Percentiles rank a stretch among this genome's conserved stretches.
phyloP scores from a whole-genome alignment of 2,888 invertebrate genomes.

The Tipula vernalis region DNA sequence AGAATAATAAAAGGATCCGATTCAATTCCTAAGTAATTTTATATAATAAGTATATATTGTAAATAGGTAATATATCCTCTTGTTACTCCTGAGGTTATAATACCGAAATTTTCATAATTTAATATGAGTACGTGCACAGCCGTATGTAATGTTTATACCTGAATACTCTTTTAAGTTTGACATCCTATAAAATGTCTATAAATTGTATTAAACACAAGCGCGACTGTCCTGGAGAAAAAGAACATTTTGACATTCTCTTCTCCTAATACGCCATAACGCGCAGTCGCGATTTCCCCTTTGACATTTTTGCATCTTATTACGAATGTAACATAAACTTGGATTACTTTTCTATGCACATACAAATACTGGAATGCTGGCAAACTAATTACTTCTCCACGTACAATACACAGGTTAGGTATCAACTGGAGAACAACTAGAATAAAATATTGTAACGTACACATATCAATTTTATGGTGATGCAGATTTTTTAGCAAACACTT shows the following conservation, averaged over 20 bases:
- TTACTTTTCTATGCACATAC: background rate
- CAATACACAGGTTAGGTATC: background rate
- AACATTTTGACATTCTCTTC: background rate
- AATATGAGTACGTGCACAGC: too few species aligned
- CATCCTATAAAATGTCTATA: too few species aligned
- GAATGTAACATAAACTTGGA: background rate
- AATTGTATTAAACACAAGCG: too few species aligned
- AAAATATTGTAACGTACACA: background rate
- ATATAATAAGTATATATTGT: background rate
- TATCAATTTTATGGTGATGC: background rate
- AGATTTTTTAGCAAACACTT: background rate
- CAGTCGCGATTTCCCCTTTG: background rate
- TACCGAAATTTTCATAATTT: too few species aligned
- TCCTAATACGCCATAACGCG: background rate
- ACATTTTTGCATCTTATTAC: background rate
- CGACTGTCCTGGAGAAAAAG: too few species aligned
- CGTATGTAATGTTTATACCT: too few species aligned
- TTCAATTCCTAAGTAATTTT: background rate
- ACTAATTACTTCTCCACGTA: background rate
- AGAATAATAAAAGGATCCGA: background rate
- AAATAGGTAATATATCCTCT: background rate
- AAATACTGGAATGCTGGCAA: background rate
- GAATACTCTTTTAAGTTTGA: too few species aligned
- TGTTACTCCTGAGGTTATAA: background rate
- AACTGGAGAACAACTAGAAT: background rate